Base-by-base conservation (phyloP, 2,888 invertebrate genomes). In the Uropetala carovei region DNA sequence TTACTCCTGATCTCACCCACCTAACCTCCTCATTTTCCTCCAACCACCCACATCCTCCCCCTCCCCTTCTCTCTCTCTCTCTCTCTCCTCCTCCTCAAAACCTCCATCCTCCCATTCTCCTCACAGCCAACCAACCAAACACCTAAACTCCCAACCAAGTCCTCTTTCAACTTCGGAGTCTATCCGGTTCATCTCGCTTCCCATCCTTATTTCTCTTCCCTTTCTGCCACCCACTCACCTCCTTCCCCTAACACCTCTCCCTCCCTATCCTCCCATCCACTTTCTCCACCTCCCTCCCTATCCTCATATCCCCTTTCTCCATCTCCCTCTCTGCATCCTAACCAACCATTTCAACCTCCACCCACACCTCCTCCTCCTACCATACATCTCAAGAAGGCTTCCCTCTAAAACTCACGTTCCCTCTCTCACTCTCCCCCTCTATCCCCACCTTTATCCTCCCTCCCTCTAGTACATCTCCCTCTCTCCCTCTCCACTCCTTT, bases 111-210 rank as follows among this genome's bases (percentile, higher is more conserved):
- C 85, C 58, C 59, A 57, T 22, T 43, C n/a, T 59, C 22, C 86
- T 60, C 86, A 60, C 86, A 86, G 86, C 86, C 60, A 86, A 86
- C 64, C 64, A 64, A 60, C 89, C 89, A 89, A 89, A 89, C 89
- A 68, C 64, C 64, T n/a, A 64, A 89, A 68, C 89, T 89, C 89
- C 22, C 89, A n/a, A 86, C 64, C 86, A 86, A 86, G 30, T 89
- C 56, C 89, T 89, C 86, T 86, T 86, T 86, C 86, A 86, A 86
- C 86, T 86, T 86, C 85, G 16, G 30, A 60, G 30, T 64, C 89
- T 68, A 68, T 64, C 64, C 68, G 43, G 89, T 89, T 89, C 89
- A 89, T 89, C 89, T 89, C 89, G 18, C 57, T 8, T 14, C 75
- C 83, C 16, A 3, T 43, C 43, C 43, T 5, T 43, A 18, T 18